phyloP scores from a whole-genome alignment of 1,140 invertebrate genomes.

The Zophobas atratus region DNA sequence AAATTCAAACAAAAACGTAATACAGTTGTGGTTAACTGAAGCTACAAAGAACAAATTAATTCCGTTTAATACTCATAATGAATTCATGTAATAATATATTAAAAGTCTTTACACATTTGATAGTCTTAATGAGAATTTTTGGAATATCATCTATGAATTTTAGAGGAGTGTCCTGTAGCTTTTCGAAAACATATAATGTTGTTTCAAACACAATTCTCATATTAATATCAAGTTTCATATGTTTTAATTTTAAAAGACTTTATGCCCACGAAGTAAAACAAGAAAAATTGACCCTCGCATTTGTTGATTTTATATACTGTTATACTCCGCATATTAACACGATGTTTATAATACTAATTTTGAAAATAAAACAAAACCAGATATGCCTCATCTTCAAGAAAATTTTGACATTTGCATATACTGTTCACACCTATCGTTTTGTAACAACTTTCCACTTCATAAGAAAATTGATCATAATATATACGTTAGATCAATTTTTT shows the following conservation, averaged over 20 bases:
- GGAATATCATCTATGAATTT: not conserved
- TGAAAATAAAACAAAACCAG: not conserved
- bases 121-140: not conserved
- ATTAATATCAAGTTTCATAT: not conserved
- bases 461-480: not conserved
- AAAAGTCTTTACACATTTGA: not conserved
- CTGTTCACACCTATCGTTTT: not conserved
- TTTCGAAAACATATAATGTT: not conserved
- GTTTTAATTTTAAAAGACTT: not conserved
- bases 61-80: too few species aligned
- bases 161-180: not conserved
- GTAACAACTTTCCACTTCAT: not conserved
- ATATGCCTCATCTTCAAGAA: not conserved
- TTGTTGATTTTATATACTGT: slow-evolving; percentile 1
- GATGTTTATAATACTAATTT: not conserved
- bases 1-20: too few species aligned
- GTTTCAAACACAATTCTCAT: not conserved
- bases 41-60: too few species aligned
- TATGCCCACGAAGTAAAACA: not conserved
- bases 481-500: not conserved
- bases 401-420: not conserved
- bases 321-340: slow-evolving; percentile 9
- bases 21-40: too few species aligned
- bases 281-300: not conserved
- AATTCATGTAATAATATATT: not conserved